phyloP scores from a whole-genome alignment of 2,113 vertebrate species.

The Regulus satrapa region DNA sequence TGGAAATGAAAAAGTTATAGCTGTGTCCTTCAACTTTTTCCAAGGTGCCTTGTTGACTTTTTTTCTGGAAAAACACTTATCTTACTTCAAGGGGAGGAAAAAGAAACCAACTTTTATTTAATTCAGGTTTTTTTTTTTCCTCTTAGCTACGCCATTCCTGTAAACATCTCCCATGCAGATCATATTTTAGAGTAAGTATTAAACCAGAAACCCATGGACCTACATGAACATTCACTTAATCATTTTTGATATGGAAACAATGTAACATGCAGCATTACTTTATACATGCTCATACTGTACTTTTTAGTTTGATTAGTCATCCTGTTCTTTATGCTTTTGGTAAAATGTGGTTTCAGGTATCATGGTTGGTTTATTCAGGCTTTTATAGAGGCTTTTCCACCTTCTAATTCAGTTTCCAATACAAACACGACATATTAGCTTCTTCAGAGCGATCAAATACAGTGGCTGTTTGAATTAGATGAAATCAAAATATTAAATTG shows the following conservation, averaged over 20 bases:
- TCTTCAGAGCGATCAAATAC: conserved; percentile 14
- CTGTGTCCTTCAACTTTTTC: conserved; percentile 30
- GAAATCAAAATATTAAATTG: conserved; percentile 23
- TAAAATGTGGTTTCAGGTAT: not conserved
- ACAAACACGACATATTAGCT: not conserved
- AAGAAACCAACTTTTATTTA: not conserved
- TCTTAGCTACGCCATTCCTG: not conserved
- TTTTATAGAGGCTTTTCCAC: not conserved
- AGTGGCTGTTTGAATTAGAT: conserved; percentile 11
- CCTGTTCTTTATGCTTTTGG: not conserved
- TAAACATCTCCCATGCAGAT: not conserved
- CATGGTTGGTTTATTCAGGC: not conserved
- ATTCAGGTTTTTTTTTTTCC: not conserved
- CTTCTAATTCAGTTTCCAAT: not conserved
- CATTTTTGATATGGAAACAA: not conserved
- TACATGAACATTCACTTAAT: not conserved
- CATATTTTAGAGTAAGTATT: not conserved
- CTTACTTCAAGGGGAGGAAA: not conserved
- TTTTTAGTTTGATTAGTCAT: not conserved
- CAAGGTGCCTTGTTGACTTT: not conserved
- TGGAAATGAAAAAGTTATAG: conserved; percentile 37
- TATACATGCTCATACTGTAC: not conserved
- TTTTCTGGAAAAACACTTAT: not conserved
- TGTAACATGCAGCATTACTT: not conserved
- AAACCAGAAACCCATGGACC: not conserved